A percentile compares a stretch with the other conserved stretches of the same genome.
Evolutionary conservation across 1,140 invertebrate species (phyloP).

Genomic region (Saccostrea cuccullata): DNA sequence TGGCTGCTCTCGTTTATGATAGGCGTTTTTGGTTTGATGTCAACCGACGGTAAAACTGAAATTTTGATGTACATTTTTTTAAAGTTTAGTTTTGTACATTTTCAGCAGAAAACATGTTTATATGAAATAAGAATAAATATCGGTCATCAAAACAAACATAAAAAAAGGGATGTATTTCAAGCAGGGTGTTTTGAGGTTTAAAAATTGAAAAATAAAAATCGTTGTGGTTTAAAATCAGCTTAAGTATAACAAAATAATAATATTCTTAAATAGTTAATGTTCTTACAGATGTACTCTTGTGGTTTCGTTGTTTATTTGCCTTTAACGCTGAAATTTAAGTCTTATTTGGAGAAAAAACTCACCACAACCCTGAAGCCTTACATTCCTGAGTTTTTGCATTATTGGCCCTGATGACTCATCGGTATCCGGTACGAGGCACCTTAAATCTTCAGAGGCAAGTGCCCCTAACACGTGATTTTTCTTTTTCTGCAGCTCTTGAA

Average conservation of each 20-base stretch:
- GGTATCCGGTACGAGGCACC: background rate
- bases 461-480: constrained; percentile 25
- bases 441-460: constrained; percentile 14
- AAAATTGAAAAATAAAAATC: too few species aligned
- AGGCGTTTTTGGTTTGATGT: constrained; percentile 42
- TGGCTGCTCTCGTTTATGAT: constrained; percentile 38
- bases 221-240: too few species aligned
- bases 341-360: background rate
- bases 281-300: background rate
- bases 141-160: background rate
- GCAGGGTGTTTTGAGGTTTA: background rate
- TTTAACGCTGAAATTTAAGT: background rate
- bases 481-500: constrained; percentile 41
- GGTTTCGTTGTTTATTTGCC: background rate
- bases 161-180: background rate
- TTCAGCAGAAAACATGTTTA: too few species aligned
- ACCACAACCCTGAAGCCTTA: background rate
- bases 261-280: too few species aligned
- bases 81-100: too few species aligned
- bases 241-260: too few species aligned
- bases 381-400: background rate
- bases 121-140: too few species aligned
- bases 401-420: background rate
- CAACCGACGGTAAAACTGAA: constrained; percentile 49
- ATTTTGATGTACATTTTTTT: background rate